phyloP scores from a whole-genome alignment of 2,888 invertebrate genomes.

The Beris chalybata region DNA sequence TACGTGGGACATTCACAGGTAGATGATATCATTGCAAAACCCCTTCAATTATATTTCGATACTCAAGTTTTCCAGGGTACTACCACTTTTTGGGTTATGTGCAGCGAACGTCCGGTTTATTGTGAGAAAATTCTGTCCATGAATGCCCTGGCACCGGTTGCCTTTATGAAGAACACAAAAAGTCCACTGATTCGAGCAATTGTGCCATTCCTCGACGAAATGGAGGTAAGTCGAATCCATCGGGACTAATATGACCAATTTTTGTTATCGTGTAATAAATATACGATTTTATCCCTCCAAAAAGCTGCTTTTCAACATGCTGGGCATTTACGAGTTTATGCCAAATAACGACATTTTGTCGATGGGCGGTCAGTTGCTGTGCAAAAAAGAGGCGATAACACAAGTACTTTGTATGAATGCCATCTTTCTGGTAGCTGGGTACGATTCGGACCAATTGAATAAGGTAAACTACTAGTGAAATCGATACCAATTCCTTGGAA shows the following conservation, averaged over 20 bases:
- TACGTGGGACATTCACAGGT: constrained; percentile 56
- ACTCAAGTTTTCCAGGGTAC: constrained; percentile 60
- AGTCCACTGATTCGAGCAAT: constrained; percentile 45
- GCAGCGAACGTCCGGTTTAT: constrained; percentile 54
- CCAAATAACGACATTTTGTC: constrained; percentile 59
- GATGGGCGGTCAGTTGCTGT: constrained; percentile 56
- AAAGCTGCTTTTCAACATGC: constrained; percentile 30
- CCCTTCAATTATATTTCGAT: constrained; percentile 45
- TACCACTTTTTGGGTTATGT: constrained; percentile 57
- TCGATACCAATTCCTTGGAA: neutral
- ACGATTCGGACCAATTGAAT: constrained; percentile 51
- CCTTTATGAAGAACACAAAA: constrained; percentile 50
- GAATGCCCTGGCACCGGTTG: constrained; percentile 58
- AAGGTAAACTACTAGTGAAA: constrained; percentile 43
- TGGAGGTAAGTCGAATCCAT: constrained; percentile 24
- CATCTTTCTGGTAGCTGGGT: constrained; percentile 46
- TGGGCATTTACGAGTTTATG: constrained; percentile 59
- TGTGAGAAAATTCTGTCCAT: constrained; percentile 56
- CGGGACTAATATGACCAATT: neutral
- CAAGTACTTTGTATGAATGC: constrained; percentile 36
- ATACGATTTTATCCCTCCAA: neutral
- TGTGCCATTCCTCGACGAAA: constrained; percentile 26
- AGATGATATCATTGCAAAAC: neutral
- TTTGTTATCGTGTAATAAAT: neutral
- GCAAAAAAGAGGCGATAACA: constrained; percentile 44